Conservation (phyloP, 2,113 vertebrate genomes). For the Rallus limicola region DNA sequence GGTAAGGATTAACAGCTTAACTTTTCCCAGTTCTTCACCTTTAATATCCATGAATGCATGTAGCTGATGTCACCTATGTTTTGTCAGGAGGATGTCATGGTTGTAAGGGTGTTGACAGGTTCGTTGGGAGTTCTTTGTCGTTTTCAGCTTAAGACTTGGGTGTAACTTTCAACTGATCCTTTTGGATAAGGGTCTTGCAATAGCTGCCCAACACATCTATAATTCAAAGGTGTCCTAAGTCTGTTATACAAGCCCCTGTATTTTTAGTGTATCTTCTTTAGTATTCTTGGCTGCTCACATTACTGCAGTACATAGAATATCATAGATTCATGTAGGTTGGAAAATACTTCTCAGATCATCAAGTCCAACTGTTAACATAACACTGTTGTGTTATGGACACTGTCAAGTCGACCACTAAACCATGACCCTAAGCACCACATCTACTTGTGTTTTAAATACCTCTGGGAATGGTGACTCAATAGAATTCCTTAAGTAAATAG, state of each 20-base stretch:
- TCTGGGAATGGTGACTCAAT: not conserved
- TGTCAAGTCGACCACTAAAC: not conserved
- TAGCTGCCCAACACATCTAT: not conserved
- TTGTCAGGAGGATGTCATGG: not conserved
- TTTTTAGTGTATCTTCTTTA: not conserved
- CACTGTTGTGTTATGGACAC: not conserved
- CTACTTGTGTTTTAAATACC: not conserved
- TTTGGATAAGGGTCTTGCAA: not conserved
- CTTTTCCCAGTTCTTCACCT: not conserved
- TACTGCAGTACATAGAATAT: not conserved
- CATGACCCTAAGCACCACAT: not conserved
- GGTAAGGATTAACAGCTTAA: not conserved
- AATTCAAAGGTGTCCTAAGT: not conserved
- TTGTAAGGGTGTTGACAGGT: not conserved
- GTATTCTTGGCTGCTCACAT: not conserved
- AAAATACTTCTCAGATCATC: not conserved
- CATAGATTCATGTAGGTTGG: not conserved
- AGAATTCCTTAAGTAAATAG: not conserved
- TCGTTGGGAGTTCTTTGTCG: not conserved
- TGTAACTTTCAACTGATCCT: not conserved
- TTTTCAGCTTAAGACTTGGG: not conserved
- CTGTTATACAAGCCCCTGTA: not conserved
- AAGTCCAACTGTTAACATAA: not conserved
- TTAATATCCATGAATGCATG: not conserved
- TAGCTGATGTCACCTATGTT: not conserved